Percentiles rank a stretch among this genome's conserved stretches.
phyloP scores from a whole-genome alignment of 2,113 vertebrate genomes.

The Coreoperca whiteheadi region DNA sequence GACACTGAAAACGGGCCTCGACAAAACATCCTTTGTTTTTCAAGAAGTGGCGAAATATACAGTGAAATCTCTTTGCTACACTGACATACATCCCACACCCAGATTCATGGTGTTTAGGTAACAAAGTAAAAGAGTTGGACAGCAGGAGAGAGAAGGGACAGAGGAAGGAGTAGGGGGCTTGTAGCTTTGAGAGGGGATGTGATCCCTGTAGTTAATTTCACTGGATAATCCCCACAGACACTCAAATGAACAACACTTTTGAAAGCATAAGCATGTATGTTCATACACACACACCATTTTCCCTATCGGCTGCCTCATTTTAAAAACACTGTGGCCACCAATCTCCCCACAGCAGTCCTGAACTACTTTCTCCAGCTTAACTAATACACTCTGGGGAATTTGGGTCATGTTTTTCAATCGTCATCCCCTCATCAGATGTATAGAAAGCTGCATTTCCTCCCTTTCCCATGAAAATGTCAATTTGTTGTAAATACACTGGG shows the following conservation, averaged over 20 bases:
- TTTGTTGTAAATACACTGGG: conserved; percentile 55
- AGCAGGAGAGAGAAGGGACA: neutral
- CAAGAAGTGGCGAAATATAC: conserved; percentile 65
- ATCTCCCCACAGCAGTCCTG: conserved; percentile 26
- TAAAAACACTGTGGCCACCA: conserved; percentile 24
- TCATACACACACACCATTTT: neutral
- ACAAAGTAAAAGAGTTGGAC: conserved; percentile 33
- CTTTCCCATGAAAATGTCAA: conserved; percentile 71
- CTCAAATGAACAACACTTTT: conserved; percentile 61
- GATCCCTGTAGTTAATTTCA: conserved; percentile 50
- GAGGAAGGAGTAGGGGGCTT: neutral
- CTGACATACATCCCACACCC: conserved; percentile 49
- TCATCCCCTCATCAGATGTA: conserved; percentile 50
- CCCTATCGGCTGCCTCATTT: conserved; percentile 12
- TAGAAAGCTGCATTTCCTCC: conserved; percentile 26
- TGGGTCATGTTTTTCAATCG: conserved; percentile 66
- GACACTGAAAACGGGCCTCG: conserved; percentile 67
- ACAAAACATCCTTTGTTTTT: conserved; percentile 84
- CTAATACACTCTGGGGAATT: conserved; percentile 42
- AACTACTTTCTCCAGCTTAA: conserved; percentile 55
- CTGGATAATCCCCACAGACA: conserved; percentile 42
- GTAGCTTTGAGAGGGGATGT: conserved; percentile 57
- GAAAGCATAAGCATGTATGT: conserved; percentile 38
- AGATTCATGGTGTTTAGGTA: conserved; percentile 16
- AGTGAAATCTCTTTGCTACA: conserved; percentile 43